Percentiles rank a stretch among this genome's conserved stretches.
phyloP scores from a whole-genome alignment of 1,140 invertebrate genomes.

The Steinernema feltiae region DNA sequence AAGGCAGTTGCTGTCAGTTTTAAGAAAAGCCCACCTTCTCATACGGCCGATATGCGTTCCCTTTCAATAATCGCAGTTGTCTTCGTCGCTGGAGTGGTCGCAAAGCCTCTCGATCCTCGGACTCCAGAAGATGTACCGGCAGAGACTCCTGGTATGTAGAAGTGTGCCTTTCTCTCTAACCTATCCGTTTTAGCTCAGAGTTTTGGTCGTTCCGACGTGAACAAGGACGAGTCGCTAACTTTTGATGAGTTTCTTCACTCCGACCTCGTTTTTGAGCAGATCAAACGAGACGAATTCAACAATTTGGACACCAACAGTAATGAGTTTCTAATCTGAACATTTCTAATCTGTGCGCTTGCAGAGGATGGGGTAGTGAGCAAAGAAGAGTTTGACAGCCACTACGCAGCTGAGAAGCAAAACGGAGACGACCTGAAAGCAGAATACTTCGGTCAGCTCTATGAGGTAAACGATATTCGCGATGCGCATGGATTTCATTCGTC shows the following conservation, averaged over 20 bases:
- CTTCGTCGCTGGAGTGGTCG: background rate
- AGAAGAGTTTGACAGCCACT: background rate
- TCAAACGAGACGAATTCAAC: conserved; percentile 6
- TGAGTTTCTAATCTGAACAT: too few relatives aligned
- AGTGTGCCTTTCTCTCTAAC: background rate
- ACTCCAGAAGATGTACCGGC: background rate
- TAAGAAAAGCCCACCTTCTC: conserved; percentile 5
- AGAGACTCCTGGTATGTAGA: background rate
- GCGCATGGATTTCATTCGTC: background rate
- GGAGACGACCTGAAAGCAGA: conserved; percentile 7
- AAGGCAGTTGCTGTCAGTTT: conserved; percentile 10
- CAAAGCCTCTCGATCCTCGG: background rate
- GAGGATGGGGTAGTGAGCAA: background rate
- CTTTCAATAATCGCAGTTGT: background rate
- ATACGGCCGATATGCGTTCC: background rate
- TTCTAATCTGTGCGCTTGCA: background rate
- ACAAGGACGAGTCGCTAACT: background rate
- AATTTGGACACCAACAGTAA: conserved; percentile 6
- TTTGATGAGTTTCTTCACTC: background rate
- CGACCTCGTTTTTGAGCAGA: background rate
- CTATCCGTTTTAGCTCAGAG: conserved; percentile 1
- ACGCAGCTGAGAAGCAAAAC: background rate
- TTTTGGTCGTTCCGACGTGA: background rate
- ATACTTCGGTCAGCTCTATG: background rate
- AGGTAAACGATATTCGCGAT: background rate